phyloP scores from a whole-genome alignment of 2,888 invertebrate species.

The Pterostichus niger region DNA sequence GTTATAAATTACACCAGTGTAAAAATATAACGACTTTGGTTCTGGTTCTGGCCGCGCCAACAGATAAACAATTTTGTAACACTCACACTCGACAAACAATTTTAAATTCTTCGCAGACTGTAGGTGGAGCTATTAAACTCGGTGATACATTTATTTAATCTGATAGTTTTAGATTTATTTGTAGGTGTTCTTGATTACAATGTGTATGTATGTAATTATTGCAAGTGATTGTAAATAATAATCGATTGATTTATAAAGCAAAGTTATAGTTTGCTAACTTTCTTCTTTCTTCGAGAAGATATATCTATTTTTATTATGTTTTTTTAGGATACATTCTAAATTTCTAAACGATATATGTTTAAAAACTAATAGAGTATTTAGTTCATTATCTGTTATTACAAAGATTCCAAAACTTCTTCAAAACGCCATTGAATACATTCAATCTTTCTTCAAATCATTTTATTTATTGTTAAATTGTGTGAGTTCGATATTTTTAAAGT shows the following conservation, averaged over 20 bases:
- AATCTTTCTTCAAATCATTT: no score
- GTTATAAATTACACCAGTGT: constrained; percentile 28
- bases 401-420: no score
- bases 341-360: no score
- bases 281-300: background rate
- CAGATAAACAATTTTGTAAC: constrained; percentile 31
- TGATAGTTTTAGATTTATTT: background rate
- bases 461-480: no score
- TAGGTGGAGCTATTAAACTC: background rate
- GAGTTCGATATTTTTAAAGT: no score
- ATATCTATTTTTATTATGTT: no score
- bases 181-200: background rate
- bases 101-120: background rate
- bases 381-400: no score
- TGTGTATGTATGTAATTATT: background rate
- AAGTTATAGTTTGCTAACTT: background rate
- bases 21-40: constrained; percentile 34
- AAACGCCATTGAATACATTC: no score
- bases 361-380: no score
- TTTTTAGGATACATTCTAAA: no score
- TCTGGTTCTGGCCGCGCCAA: background rate
- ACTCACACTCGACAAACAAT: background rate
- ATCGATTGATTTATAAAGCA: background rate
- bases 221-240: background rate
- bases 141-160: background rate